These are phyloP conservation scores for Trissolcus japonicus DNA, from an alignment of 2,888 invertebrate genomes.

Conservation along the genomic window DNA sequence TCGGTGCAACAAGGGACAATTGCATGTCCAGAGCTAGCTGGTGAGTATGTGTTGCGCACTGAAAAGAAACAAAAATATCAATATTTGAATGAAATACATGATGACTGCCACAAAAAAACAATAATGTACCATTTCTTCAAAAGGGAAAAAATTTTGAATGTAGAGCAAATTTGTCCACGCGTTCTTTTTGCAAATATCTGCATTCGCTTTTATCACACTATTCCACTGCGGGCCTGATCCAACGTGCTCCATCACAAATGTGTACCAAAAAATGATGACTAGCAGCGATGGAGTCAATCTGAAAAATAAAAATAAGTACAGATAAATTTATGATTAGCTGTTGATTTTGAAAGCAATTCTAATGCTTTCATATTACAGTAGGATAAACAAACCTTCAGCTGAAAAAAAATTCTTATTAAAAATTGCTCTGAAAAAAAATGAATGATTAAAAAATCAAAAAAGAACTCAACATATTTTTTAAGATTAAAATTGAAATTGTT, in stretches of 20 bases:
- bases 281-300: constrained; percentile 82
- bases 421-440: constrained; percentile 16
- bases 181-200: constrained; percentile 81
- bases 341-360: background rate
- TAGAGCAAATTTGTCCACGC: constrained; percentile 84
- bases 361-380: background rate
- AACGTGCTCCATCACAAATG: constrained; percentile 81
- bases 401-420: constrained; percentile 22
- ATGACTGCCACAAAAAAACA: constrained; percentile 5
- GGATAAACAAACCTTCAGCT: constrained; percentile 32
- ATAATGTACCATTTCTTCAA: constrained; percentile 82
- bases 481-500: too few species aligned
- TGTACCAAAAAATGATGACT: constrained; percentile 82
- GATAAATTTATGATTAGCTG: constrained; percentile 22
- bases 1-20: constrained; percentile 81
- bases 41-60: constrained; percentile 88
- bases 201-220: constrained; percentile 80
- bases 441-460: too few species aligned
- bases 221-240: constrained; percentile 84
- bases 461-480: too few species aligned
- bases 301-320: constrained; percentile 57
- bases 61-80: constrained; percentile 45
- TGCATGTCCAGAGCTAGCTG: constrained; percentile 87
- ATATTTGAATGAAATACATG: constrained; percentile 23
- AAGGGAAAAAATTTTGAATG: constrained; percentile 83